Evolutionary conservation across 23 tunicate species (phyloP).

Genomic region (Oikopleura dioica): DNA sequence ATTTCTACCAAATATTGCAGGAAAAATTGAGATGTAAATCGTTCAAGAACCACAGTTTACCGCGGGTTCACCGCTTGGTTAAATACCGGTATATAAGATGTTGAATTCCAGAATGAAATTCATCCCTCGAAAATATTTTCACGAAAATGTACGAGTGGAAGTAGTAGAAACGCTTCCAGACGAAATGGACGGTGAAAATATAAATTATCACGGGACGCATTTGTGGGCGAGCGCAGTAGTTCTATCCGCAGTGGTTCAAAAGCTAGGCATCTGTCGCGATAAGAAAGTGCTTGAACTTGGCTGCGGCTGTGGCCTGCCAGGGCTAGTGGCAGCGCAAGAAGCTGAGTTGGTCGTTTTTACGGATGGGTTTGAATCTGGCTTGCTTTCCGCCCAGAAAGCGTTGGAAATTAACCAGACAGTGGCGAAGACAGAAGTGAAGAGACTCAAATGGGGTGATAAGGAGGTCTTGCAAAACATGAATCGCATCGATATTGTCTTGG

Average conservation of each 20-base stretch:
- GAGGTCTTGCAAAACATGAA: background rate
- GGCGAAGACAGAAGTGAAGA: background rate
- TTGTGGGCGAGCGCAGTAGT: background rate
- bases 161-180: no score
- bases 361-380: constrained; percentile 3
- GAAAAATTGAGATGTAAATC: no score
- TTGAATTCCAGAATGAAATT: no score
- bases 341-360: background rate
- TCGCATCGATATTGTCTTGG: background rate
- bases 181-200: no score
- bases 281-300: constrained; percentile 4
- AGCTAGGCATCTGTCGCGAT: background rate
- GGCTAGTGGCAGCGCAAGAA: background rate
- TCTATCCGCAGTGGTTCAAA: background rate
- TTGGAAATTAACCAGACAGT: background rate
- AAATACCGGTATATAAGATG: no score
- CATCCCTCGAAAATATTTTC: no score
- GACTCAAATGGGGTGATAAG: constrained; percentile 1
- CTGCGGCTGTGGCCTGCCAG: constrained; percentile 3
- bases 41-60: no score
- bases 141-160: no score
- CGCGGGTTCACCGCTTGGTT: no score
- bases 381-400: background rate
- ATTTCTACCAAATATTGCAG: no score
- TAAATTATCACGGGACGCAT: no score